Percentiles rank a stretch among this genome's conserved stretches.
Conservation (phyloP, 2,797 vertebrate species). For the Pipistrellus nathusii region DNA sequence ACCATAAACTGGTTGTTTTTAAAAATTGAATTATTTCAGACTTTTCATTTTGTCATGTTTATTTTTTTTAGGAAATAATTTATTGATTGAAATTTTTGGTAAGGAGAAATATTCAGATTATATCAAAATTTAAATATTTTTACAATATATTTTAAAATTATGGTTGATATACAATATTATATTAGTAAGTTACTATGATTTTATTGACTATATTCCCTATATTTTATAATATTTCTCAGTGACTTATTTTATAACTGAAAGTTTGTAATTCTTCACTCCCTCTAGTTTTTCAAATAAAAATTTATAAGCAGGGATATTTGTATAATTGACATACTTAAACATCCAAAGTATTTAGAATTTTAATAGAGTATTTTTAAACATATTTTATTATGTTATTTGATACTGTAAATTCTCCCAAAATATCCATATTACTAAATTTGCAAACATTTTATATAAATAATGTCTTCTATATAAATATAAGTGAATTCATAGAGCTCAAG, state of each 20-base stretch:
- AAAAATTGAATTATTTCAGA: neutral
- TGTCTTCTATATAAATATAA: neutral
- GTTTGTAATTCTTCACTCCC: neutral
- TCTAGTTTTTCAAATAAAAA: constrained; percentile 13
- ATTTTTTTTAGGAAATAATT: neutral
- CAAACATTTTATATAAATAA: neutral
- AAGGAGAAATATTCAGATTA: neutral
- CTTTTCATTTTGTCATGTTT: neutral
- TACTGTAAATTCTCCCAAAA: neutral
- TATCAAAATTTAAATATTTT: neutral
- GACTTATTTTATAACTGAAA: neutral
- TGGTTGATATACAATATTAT: neutral
- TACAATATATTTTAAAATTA: neutral
- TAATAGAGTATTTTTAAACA: neutral
- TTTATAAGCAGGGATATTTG: neutral
- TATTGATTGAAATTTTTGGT: neutral
- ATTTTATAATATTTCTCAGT: neutral
- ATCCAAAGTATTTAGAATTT: neutral
- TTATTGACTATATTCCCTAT: neutral
- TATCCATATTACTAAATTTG: neutral
- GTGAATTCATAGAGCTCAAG: neutral
- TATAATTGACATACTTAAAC: neutral
- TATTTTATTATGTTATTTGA: neutral
- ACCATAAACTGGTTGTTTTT: neutral
- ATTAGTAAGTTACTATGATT: neutral